Conservation (phyloP, 1,140 invertebrate species). For the Lamellibrachia luymesi region DNA sequence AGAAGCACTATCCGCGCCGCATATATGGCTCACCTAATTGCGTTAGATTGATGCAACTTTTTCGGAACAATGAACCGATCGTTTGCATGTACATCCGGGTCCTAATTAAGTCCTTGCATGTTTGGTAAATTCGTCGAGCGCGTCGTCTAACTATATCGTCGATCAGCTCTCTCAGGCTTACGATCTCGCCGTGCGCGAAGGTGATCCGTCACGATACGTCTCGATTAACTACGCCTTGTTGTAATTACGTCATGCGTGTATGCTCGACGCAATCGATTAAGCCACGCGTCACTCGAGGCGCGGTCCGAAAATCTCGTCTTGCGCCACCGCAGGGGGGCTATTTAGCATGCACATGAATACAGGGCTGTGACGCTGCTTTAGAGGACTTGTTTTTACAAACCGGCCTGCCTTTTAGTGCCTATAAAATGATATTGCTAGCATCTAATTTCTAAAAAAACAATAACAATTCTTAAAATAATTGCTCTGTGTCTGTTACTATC, state of each 20-base stretch:
- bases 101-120: too few relatives aligned
- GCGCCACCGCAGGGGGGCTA: background rate
- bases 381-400: background rate
- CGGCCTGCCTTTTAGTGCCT: background rate
- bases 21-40: background rate
- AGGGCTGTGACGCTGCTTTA: background rate
- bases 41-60: background rate
- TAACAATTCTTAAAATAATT: too few relatives aligned
- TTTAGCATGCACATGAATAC: background rate
- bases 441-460: too few relatives aligned
- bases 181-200: background rate
- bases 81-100: background rate
- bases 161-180: background rate
- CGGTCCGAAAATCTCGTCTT: background rate
- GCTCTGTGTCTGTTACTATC: background rate
- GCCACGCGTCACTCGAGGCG: background rate
- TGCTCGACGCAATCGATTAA: background rate
- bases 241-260: conserved; percentile 4
- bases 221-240: background rate
- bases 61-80: background rate
- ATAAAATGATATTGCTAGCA: background rate
- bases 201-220: background rate
- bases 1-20: background rate
- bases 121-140: background rate
- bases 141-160: background rate